These are phyloP conservation scores for Microctenopoma lineatum DNA, from an alignment of 2,797 vertebrate species.

Conservation along the genomic window DNA sequence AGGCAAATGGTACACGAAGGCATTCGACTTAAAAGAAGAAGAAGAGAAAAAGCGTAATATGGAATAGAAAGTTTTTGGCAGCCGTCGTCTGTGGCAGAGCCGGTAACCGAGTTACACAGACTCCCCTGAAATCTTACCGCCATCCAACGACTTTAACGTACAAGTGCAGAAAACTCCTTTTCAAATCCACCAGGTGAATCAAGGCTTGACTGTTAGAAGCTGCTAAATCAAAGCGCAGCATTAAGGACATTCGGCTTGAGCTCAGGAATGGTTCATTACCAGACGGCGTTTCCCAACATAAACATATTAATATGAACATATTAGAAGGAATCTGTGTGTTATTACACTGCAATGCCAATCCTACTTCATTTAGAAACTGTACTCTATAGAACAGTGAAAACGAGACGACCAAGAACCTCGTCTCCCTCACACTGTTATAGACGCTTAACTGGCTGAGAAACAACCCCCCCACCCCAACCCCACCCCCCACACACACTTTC, in stretches of 20 bases:
- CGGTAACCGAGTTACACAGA: constrained; percentile 46
- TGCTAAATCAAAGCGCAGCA: constrained; percentile 55
- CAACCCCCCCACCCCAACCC: too few species aligned
- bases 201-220: constrained; percentile 58
- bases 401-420: constrained; percentile 39
- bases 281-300: constrained; percentile 38
- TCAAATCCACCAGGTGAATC: constrained; percentile 46
- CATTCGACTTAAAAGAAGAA: constrained; percentile 45
- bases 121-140: constrained; percentile 52
- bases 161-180: constrained; percentile 53
- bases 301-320: constrained; percentile 25
- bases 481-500: background rate
- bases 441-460: constrained; percentile 52
- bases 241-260: constrained; percentile 71
- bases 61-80: constrained; percentile 46
- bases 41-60: constrained; percentile 37
- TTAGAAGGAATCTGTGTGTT: constrained; percentile 29
- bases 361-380: constrained; percentile 57
- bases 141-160: constrained; percentile 28
- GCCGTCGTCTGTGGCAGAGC: constrained; percentile 44
- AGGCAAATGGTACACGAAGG: constrained; percentile 70
- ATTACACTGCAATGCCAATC: constrained; percentile 46
- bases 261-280: constrained; percentile 67
- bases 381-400: constrained; percentile 41
- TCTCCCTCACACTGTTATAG: constrained; percentile 34